These are phyloP conservation scores for Julus scanicus DNA, from an alignment of 2,888 invertebrate species.

Conservation along the genomic window DNA sequence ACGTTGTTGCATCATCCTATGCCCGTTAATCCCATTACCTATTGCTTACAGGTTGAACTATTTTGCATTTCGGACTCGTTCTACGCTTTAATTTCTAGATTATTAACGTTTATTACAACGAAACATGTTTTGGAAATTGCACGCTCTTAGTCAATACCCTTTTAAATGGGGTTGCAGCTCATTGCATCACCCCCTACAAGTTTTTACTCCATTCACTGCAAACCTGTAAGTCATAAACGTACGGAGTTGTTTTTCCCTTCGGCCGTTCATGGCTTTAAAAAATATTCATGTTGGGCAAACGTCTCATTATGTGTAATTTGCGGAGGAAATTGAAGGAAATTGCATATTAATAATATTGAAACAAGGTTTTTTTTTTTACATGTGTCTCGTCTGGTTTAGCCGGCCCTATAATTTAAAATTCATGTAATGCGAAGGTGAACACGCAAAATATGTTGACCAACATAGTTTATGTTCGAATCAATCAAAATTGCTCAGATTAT, in stretches of 20 bases:
- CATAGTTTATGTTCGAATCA: background rate
- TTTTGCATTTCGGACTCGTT: background rate
- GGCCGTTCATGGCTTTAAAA: background rate
- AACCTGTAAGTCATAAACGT: background rate
- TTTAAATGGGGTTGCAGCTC: background rate
- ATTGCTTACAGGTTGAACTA: conserved; percentile 4
- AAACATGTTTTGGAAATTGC: background rate
- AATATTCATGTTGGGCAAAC: conserved; percentile 1
- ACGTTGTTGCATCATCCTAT: background rate
- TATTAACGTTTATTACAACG: background rate
- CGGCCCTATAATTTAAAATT: background rate
- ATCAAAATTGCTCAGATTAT: background rate
- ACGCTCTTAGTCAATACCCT: background rate
- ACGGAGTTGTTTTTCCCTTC: conserved; percentile 31
- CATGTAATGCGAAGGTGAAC: background rate
- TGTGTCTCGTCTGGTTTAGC: background rate
- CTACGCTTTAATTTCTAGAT: background rate
- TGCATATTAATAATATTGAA: conserved; percentile 14
- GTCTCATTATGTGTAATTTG: conserved; percentile 33
- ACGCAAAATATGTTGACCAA: conserved; percentile 4
- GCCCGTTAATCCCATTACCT: background rate
- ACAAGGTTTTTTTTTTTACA: background rate
- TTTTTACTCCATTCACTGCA: too few relatives aligned
- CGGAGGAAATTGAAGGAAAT: conserved; percentile 33
- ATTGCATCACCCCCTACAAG: background rate